Conservation (phyloP, 1,140 invertebrate genomes). For the Megathymus violae region DNA sequence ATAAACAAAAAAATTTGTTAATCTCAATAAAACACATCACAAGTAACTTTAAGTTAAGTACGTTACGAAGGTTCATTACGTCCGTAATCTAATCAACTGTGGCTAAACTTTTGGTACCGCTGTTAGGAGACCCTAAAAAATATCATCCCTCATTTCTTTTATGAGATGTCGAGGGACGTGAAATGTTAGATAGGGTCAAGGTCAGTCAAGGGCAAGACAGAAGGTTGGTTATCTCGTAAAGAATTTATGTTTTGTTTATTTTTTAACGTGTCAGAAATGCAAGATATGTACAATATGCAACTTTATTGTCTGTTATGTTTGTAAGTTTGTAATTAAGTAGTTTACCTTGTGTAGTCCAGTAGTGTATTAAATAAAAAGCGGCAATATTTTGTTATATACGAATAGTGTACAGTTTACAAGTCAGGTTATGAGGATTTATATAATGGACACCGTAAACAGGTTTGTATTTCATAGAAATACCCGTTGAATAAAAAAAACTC, state of each 20-base stretch:
- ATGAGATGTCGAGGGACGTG: conserved; percentile 42
- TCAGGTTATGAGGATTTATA: too few species aligned
- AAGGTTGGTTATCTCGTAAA: conserved; percentile 16
- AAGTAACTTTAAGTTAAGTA: conserved; percentile 2
- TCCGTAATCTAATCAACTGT: conserved; percentile 14
- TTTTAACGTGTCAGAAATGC: not conserved
- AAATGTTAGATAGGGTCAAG: conserved; percentile 43
- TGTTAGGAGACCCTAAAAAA: conserved; percentile 29
- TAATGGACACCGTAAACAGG: too few species aligned
- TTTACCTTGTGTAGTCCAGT: too few species aligned
- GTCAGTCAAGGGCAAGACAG: conserved; percentile 48
- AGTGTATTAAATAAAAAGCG: too few species aligned
- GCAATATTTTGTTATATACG: too few species aligned
- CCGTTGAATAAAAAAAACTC: too few species aligned
- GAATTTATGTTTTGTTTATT: conserved; percentile 9
- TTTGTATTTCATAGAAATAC: too few species aligned
- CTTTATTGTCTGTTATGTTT: not conserved
- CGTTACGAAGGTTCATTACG: conserved; percentile 1
- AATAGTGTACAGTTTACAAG: too few species aligned
- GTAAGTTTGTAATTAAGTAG: too few species aligned
- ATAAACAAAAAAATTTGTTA: conserved; percentile 1
- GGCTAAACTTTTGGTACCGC: conserved; percentile 14
- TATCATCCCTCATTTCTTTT: conserved; percentile 48
- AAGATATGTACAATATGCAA: conserved; percentile 1
- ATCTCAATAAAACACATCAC: not conserved